Conservation (phyloP, 2,113 vertebrate genomes). For the Prochilodus magdalenae region DNA sequence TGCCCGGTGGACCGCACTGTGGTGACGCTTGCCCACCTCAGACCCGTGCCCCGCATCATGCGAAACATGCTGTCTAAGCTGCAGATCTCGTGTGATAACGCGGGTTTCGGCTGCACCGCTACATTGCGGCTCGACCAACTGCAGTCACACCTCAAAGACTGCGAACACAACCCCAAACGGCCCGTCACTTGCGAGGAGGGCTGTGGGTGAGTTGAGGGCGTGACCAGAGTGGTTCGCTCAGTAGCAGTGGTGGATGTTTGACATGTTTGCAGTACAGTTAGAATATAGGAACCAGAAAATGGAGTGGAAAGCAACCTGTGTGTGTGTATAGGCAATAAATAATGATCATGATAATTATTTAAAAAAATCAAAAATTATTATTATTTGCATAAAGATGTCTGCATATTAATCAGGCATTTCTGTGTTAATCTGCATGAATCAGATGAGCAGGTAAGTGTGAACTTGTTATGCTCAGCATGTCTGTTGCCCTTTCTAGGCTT, state of each 20-base stretch:
- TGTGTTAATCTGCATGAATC: no score
- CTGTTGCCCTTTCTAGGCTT: conserved; percentile 72
- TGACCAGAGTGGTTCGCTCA: background rate
- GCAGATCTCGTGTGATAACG: conserved; percentile 96
- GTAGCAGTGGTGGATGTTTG: background rate
- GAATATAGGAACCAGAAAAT: no score
- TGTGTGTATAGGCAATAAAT: no score
- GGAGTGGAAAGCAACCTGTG: no score
- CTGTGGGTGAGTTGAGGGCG: conserved; percentile 85
- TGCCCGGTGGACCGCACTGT: conserved; percentile 98
- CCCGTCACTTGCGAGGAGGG: conserved; percentile 96
- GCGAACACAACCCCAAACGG: conserved; percentile 97
- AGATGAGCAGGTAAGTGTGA: no score
- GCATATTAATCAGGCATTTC: no score
- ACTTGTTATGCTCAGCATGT: no score
- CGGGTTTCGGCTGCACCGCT: conserved; percentile 91
- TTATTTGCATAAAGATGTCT: no score
- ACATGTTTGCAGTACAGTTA: no score
- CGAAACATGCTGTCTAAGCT: conserved; percentile 99
- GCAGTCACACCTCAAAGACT: conserved; percentile 95
- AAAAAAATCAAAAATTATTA: no score
- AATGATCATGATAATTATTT: no score
- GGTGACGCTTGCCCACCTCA: conserved; percentile 95
- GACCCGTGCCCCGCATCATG: conserved; percentile 98
- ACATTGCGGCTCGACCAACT: conserved; percentile 95